Percentiles rank a stretch among this genome's conserved stretches.
phyloP scores from a whole-genome alignment of 2,113 vertebrate species.

The Thunnus maccoyii region DNA sequence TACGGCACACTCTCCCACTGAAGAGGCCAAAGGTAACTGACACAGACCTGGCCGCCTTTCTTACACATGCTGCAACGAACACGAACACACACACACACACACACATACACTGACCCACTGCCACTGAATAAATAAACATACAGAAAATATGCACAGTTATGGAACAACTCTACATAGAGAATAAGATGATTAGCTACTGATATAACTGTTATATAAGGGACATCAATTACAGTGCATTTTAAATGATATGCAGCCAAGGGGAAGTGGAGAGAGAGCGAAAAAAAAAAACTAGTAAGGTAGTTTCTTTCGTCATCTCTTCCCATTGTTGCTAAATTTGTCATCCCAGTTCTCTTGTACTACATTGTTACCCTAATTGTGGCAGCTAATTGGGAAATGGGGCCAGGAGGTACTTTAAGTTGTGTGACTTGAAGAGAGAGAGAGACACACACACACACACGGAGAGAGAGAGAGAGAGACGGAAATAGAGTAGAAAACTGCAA shows the following conservation, averaged over 20 bases:
- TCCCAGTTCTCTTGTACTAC: slow-evolving; percentile 87
- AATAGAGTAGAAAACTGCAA: neutral
- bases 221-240: slow-evolving; percentile 34
- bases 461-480: too few species aligned
- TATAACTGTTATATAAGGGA: slow-evolving; percentile 34
- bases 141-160: slow-evolving; percentile 9
- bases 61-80: slow-evolving; percentile 14
- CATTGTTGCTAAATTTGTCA: slow-evolving; percentile 83
- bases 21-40: slow-evolving; percentile 68
- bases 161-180: neutral
- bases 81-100: slow-evolving; percentile 26
- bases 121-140: slow-evolving; percentile 25
- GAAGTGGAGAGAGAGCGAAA: slow-evolving; percentile 1
- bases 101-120: slow-evolving; percentile 4
- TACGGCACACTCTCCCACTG: slow-evolving; percentile 68
- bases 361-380: slow-evolving; percentile 85
- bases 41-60: slow-evolving; percentile 41
- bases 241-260: slow-evolving; percentile 28
- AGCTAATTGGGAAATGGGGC: slow-evolving; percentile 85
- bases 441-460: too few species aligned
- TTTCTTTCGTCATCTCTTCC: slow-evolving; percentile 66
- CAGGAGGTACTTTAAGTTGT: slow-evolving; percentile 72
- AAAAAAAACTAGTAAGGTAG: slow-evolving; percentile 40
- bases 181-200: slow-evolving; percentile 12
- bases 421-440: slow-evolving; percentile 30